Evolutionary conservation across 1,140 invertebrate genomes (phyloP), one percentile per base, ranked within the genome.

Genomic region (Polypedilum pembai): DNA sequence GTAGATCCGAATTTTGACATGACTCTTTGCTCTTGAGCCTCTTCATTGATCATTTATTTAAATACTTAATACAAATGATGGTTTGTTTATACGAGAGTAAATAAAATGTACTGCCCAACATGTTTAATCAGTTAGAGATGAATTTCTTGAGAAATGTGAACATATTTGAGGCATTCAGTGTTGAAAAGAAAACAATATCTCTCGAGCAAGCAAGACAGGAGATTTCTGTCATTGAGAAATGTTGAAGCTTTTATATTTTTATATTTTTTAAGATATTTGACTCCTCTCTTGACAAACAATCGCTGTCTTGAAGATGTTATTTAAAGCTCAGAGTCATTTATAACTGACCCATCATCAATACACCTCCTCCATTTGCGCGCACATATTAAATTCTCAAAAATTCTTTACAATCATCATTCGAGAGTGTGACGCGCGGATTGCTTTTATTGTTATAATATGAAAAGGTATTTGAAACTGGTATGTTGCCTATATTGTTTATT

Each of bases 81-180:
- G 24, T 33, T 33, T 56, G n/a, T 56, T 56, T 56, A 56, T 15
- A 12, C 15, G 45, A 15, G 45, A n/a, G 12, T 56, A 33, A 3
- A 33, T 3, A 33, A 33, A 33, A 33, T 56, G 45, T n/a, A 56
- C 45, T 56, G 45, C 45, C 45, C 45, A 56, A 56, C 45, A 56
- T 56, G 45, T 56, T 56, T 56, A 56, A 56, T 56, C 45, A 56
- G 45, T 56, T 56, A 56, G 45, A 12, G n/a, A 56, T 56, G 45
- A n/a, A 56, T 56, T 56, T n/a, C n/a, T 56, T 56, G 4, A 56
- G n/a, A 56, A 56, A n/a, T n/a, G 12, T n/a, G 10, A 56, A 56
- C 12, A 56, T 56, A 56, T n/a, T 56, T 56, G 5, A 33, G 24
- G 12, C 12, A 15, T 56, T 56, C 12, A 56, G 45, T 56, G 45